Base-by-base conservation (phyloP, 2,113 vertebrate genomes). In the Antennarius striatus region DNA sequence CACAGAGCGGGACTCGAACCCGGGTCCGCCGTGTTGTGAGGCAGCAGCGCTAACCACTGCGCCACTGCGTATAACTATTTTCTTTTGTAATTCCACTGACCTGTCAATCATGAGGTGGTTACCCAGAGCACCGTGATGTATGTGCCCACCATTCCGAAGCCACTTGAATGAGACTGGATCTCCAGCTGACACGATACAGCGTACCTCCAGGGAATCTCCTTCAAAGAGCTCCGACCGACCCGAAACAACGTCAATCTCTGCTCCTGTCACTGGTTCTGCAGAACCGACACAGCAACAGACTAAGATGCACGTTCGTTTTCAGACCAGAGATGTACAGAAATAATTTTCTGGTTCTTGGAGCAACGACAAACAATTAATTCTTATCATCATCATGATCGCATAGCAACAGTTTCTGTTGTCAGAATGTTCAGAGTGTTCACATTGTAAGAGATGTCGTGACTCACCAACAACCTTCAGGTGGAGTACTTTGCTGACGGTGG, bases 401-500 rank as follows among this genome's bases (percentile, higher is more conserved):
- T 36, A 4, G 32, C 32, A 36, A 22, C 22, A 2, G 22, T 22
- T 22, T 22, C 22, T 22, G 22, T 22, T 22, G 22, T 22, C 22
- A 22, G 22, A 22, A 22, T 22, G 22, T 22, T 22, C 22, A 22
- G 22, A 22, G 22, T 22, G 22, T 22, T 22, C 22, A 36, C 32
- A 7, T 36, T 36, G 32, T 22, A 22, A 22, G 22, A 36, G 32
- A 36, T 36, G 5, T 7, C 2, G 32, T 36, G 32, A 36, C 92
- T 91, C 72, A 93, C 93, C 86, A 1, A 92, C 4, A 22, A 93
- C 91, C 46, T 29, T 75, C 11, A 92, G 65, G 42, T 56, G 5
- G 54, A 79, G 72, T 5, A 0, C 3, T 0, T 14, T 0, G 62
- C 92, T 93, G 62, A 60, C 6, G 0, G 68, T 68, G 6, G 84